phyloP scores from a whole-genome alignment of 1,140 invertebrate genomes.

The Lepidotrigona ventralis region DNA sequence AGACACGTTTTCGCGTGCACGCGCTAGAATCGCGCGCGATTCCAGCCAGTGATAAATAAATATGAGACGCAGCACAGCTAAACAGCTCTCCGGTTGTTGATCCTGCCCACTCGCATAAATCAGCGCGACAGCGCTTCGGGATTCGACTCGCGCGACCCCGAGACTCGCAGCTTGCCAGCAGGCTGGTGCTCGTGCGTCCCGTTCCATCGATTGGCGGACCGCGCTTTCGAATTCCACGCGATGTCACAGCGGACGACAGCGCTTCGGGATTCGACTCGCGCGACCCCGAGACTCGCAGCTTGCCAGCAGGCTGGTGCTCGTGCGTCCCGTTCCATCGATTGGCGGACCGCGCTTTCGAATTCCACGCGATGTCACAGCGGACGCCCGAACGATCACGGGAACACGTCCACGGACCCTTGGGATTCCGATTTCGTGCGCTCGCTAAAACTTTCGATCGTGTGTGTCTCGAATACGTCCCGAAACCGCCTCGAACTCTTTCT shows the following conservation, averaged over 20 bases:
- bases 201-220: constrained; percentile 1
- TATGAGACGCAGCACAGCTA: constrained; percentile 70
- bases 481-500: not conserved
- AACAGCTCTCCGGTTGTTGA: constrained; percentile 74
- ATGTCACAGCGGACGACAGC: constrained; percentile 48
- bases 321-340: constrained; percentile 7
- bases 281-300: constrained; percentile 33
- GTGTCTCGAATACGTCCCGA: not conserved
- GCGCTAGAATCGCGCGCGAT: constrained; percentile 68
- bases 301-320: not conserved
- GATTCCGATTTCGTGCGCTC: constrained; percentile 38
- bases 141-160: constrained; percentile 43
- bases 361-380: constrained; percentile 8
- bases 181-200: not conserved
- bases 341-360: constrained; percentile 34
- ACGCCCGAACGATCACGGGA: not conserved
- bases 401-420: constrained; percentile 18
- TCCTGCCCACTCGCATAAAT: constrained; percentile 70
- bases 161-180: constrained; percentile 8
- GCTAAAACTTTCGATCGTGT: not conserved
- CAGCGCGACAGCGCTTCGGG: constrained; percentile 53
- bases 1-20: constrained; percentile 59
- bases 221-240: constrained; percentile 46
- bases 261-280: constrained; percentile 45
- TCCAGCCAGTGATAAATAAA: constrained; percentile 73